These are phyloP conservation scores for Salvelinus alpinus DNA, from an alignment of 2,113 vertebrate genomes.

Conservation along the genomic window DNA sequence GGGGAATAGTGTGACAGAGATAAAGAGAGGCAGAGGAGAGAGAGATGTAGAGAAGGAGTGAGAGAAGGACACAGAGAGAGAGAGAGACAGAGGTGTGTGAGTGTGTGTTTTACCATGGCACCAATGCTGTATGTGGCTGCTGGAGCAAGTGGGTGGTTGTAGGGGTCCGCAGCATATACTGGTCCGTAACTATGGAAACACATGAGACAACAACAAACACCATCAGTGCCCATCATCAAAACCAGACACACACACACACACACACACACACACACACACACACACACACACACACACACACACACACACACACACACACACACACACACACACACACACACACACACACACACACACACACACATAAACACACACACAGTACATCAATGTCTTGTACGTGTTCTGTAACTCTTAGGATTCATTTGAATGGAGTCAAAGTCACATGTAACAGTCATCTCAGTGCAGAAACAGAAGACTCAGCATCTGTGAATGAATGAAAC, in stretches of 20 bases:
- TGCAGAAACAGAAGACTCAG: too few species aligned
- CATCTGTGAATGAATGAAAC: too few species aligned
- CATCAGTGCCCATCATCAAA: neutral
- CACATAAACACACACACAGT: neutral
- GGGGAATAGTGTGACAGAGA: too few species aligned
- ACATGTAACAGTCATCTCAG: too few species aligned
- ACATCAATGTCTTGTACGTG: too few species aligned
- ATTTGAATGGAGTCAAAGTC: too few species aligned
- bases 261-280: neutral
- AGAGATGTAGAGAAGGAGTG: neutral
- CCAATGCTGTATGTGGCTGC: slow-evolving; percentile 98
- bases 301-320: neutral
- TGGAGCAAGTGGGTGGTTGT: slow-evolving; percentile 98
- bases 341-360: neutral
- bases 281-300: neutral
- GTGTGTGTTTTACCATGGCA: slow-evolving; percentile 90
- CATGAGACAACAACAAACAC: slow-evolving; percentile 42
- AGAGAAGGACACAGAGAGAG: slow-evolving; percentile 16
- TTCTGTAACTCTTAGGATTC: too few species aligned
- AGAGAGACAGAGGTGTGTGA: slow-evolving; percentile 41
- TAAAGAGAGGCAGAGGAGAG: neutral
- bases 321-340: neutral
- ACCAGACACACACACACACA: neutral
- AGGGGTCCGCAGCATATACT: slow-evolving; percentile 99
- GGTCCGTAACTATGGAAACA: slow-evolving; percentile 92